phyloP scores from a whole-genome alignment of 1,140 invertebrate species.

The Nymphalis io region DNA sequence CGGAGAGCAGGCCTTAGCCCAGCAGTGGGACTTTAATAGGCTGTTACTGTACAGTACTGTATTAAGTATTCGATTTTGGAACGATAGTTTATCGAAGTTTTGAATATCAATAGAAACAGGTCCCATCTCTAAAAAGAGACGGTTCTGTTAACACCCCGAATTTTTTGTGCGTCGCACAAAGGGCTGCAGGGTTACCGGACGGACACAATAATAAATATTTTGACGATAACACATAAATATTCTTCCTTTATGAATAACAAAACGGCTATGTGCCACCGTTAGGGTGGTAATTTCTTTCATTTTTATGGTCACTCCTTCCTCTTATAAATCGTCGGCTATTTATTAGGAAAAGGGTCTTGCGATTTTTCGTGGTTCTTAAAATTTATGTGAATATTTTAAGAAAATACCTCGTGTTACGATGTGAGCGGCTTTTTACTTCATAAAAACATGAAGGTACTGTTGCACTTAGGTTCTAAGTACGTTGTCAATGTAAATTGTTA shows the following conservation, averaged over 20 bases:
- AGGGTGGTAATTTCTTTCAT: conserved; percentile 67
- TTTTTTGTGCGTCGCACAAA: conserved; percentile 74
- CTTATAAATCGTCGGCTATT: conserved; percentile 73
- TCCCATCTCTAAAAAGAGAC: conserved; percentile 44
- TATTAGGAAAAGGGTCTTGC: conserved; percentile 58
- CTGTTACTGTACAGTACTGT: too few species aligned
- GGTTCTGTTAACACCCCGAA: conserved; percentile 70
- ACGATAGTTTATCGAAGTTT: conserved; percentile 34
- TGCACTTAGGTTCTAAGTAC: not conserved
- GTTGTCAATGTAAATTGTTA: too few species aligned
- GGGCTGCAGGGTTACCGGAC: conserved; percentile 66
- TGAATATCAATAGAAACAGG: conserved; percentile 17
- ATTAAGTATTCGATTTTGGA: not conserved
- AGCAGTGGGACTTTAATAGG: too few species aligned
- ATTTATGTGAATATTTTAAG: conserved; percentile 24
- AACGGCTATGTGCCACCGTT: conserved; percentile 59
- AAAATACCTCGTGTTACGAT: not conserved
- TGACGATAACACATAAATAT: conserved; percentile 81
- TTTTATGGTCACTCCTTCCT: conserved; percentile 70
- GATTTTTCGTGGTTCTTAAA: conserved; percentile 51
- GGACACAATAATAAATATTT: conserved; percentile 80
- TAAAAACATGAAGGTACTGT: not conserved
- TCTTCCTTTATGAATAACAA: conserved; percentile 79
- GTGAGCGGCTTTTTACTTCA: not conserved
- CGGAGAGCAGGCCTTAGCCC: too few species aligned